Base-by-base conservation (phyloP, 2,113 vertebrate genomes). In the Etheostoma cragini region DNA sequence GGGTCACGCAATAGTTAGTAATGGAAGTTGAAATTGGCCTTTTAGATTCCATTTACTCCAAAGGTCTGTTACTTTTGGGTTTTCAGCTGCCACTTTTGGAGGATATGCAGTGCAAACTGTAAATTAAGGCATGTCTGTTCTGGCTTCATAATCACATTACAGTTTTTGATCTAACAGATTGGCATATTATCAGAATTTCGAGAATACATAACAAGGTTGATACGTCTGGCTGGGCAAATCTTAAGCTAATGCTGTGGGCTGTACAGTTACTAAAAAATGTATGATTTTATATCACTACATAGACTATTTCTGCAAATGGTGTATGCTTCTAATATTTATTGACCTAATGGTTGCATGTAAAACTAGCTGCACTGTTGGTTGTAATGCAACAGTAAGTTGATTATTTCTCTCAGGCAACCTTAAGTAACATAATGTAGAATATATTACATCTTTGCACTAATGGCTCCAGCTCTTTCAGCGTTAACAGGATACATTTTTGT, bases 1-100 rank as follows among this genome's bases (percentile, higher is more conserved):
- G 74, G 81, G 87, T 88, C 89, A 83, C 45, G 0, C 74, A 16
- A 74, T 30, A 21, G 67, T 73, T 61, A 64, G 84, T 24, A 49
- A 76, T 72, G 58, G 80, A 79, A 72, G 60, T 66, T 3, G 6
- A 78, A 89, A 87, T 65, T 64, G 80, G 63, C 38, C 62, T 61
- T 73, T 78, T 72, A 21, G 33, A 64, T 74, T 67, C 52, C 35
- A 22, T 66, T 69, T 42, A 52, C 52, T 67, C 45, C 21, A 5
- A 60, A 49, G 57, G 53, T 57, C 61, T 26, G 26, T 50, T 53
- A 61, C 33, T 73, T 68, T 71, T 46, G 4, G 14, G 5, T 69
- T 66, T 64, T 35, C 17, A 61, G 71, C 53, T 22, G 11, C 12
- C 24, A 24, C 26, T 45, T 73, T 60, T 4, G 22, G 35, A 13